Conservation (phyloP, 2,113 vertebrate species). For the Tetraodon nigroviridis region DNA sequence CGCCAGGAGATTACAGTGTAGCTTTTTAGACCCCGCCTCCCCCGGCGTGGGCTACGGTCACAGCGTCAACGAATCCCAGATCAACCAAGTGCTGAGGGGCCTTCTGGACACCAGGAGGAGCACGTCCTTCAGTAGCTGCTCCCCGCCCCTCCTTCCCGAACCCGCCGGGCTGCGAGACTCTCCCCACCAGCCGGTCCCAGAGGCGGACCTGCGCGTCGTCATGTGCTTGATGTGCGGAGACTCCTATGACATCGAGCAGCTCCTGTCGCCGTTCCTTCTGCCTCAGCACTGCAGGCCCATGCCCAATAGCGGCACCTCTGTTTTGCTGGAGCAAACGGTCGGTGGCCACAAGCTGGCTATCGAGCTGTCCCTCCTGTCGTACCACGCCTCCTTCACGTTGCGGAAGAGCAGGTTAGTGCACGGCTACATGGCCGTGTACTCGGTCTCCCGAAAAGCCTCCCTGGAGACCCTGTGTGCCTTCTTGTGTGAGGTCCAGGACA, state of each 20-base stretch:
- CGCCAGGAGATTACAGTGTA: conserved; percentile 88
- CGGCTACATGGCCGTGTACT: conserved; percentile 91
- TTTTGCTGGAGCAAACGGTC: conserved; percentile 82
- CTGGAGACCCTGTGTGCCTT: conserved; percentile 92
- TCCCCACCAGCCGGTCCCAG: conserved; percentile 74
- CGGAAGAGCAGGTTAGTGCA: conserved; percentile 90
- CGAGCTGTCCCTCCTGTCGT: conserved; percentile 88
- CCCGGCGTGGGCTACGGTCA: conserved; percentile 88
- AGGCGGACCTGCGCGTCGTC: conserved; percentile 86
- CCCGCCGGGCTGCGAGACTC: conserved; percentile 79
- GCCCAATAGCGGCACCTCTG: conserved; percentile 76
- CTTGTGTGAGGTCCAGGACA: conserved; percentile 92
- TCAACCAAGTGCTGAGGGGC: conserved; percentile 87
- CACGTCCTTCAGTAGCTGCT: conserved; percentile 72
- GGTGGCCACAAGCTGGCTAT: conserved; percentile 80
- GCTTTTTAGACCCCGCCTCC: conserved; percentile 86
- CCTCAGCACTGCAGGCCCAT: conserved; percentile 82
- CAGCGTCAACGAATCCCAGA: conserved; percentile 89
- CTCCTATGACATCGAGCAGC: conserved; percentile 80
- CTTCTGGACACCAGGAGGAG: conserved; percentile 88
- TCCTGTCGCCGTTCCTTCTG: conserved; percentile 85
- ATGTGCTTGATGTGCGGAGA: conserved; percentile 97
- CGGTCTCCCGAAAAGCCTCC: conserved; percentile 84
- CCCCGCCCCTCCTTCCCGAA: conserved; percentile 74
- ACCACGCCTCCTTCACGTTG: conserved; percentile 88